phyloP scores from a whole-genome alignment of 2,888 invertebrate genomes.

The Stenchaetothrips biformis region DNA sequence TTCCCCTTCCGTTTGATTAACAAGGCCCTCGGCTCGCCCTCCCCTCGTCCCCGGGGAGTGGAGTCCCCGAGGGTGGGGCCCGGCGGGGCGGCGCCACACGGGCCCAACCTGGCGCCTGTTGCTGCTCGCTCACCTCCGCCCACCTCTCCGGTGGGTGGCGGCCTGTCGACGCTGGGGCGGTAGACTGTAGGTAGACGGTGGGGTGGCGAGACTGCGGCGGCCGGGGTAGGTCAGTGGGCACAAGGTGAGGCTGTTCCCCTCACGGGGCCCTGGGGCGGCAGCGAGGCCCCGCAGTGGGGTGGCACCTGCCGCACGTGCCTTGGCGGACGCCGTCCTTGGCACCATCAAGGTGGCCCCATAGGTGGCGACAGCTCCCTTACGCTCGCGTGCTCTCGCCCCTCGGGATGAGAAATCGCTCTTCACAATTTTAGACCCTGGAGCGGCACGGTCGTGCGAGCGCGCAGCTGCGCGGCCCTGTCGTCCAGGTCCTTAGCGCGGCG shows the following conservation, averaged over 20 bases:
- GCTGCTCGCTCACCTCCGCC: not conserved
- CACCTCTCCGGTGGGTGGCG: not conserved
- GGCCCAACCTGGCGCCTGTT: not conserved
- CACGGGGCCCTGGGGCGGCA: not conserved
- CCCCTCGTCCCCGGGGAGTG: too few relatives aligned
- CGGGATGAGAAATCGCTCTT: too few relatives aligned
- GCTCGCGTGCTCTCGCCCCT: too few relatives aligned
- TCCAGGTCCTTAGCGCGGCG: too few relatives aligned
- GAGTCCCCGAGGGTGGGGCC: not conserved
- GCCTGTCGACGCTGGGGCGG: not conserved
- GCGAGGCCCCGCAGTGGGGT: not conserved
- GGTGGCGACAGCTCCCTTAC: too few relatives aligned
- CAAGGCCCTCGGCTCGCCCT: not conserved
- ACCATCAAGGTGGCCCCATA: too few relatives aligned
- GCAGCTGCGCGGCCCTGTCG: too few relatives aligned
- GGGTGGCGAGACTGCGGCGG: too few relatives aligned
- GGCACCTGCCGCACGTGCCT: not conserved
- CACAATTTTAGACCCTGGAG: too few relatives aligned
- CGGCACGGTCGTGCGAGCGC: too few relatives aligned
- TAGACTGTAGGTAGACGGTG: too few relatives aligned
- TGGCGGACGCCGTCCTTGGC: too few relatives aligned
- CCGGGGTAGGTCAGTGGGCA: not conserved
- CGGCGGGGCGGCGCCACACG: not conserved
- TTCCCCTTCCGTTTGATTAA: not conserved
- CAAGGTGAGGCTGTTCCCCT: not conserved